Conservation (phyloP, 92 coral and sea anemone species). For the Metridium senile region DNA sequence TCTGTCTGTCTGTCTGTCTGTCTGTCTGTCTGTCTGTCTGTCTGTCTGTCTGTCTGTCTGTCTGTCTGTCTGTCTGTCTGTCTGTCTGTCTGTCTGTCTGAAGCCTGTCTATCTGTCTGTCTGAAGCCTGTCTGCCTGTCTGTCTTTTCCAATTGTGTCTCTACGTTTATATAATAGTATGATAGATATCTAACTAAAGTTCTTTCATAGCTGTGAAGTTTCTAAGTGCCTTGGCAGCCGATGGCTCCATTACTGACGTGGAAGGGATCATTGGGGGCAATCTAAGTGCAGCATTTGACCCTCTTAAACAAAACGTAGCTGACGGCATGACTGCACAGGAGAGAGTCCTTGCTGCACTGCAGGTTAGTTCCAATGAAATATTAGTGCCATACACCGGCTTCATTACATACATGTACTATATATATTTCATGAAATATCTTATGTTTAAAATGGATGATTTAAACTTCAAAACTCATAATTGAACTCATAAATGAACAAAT, state of each 20-base stretch:
- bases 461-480: too few species aligned
- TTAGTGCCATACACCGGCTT: too few species aligned
- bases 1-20: background rate
- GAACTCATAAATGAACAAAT: too few species aligned
- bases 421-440: too few species aligned
- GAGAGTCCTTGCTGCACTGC: constrained; percentile 66
- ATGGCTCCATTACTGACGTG: constrained; percentile 86
- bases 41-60: background rate
- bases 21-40: background rate
- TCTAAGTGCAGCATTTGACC: constrained; percentile 69
- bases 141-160: too few species aligned
- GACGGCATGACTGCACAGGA: constrained; percentile 86
- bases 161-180: too few species aligned
- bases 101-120: background rate
- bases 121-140: background rate
- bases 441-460: too few species aligned
- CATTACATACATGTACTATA: too few species aligned
- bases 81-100: background rate
- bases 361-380: constrained; percentile 67
- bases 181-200: background rate
- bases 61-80: background rate
- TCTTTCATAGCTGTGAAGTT: constrained; percentile 80
- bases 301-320: constrained; percentile 68
- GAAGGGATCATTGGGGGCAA: constrained; percentile 84
- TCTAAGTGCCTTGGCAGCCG: constrained; percentile 96